Evolutionary conservation across 2,113 vertebrate genomes (phyloP), one percentile per base, ranked within the genome.

Genomic region (Corythoichthys haematopterus): DNA sequence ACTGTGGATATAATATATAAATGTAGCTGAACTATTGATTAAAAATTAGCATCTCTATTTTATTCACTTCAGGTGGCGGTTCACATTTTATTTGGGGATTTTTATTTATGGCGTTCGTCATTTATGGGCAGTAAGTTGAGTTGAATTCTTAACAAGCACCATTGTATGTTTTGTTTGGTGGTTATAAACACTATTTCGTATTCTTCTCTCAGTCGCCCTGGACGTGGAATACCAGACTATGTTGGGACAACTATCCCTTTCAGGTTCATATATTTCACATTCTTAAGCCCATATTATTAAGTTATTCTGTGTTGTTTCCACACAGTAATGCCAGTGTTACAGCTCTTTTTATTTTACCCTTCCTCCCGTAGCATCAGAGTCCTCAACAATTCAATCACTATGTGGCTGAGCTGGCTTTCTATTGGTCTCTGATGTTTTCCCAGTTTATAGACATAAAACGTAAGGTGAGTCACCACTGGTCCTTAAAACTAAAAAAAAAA

Each of bases 371-470:
- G 95, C 90, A 92, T 58, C 84, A 95, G 77, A 91, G 89, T 71
- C 83, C 93, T 59, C 93, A 92, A 61, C 90, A 96, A 82, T 94
- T 94, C 89, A 94, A 91, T 83, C 93, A 97, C 91, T 98, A 98
- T 75, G 79, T 95, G 36, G 88, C 94, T 62, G 93, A 98, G 85
- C 87, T 98, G 75, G 93, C 95, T 1, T 97, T 93, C 90, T 98
- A 96, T 82, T 97, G 93, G 93, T 96, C 96, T 65, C 88, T 97
- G 89, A 94, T 95, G 93, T 92, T 97, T 85, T 95, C 95, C 78
- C 95, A 97, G 88, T 97, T 97, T 86, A 94, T 85, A 68, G 95
- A 97, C 28, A 91, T 98, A 85, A 94, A 92, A 91, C 93, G 96
- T 76, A 98, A 98, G 95, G 96, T 98, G 92, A 94, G 94, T 88